Conservation (phyloP, 2,888 invertebrate species). For the Sinotaia quadrata region DNA sequence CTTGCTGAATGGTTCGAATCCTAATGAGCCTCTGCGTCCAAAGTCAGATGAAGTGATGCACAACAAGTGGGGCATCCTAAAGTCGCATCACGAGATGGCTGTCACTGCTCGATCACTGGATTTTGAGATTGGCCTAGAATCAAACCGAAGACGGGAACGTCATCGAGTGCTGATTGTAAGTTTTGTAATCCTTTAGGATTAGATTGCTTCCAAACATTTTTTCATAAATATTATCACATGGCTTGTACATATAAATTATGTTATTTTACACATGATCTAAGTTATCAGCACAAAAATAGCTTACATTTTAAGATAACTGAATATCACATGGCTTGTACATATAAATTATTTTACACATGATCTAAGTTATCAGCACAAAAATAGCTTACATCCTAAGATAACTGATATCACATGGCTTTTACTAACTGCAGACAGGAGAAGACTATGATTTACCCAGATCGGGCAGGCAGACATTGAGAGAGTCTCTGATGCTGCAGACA, state of each 20-base stretch:
- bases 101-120: slow-evolving; percentile 45
- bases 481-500: slow-evolving; percentile 56
- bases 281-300: not conserved
- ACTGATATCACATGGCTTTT: too few relatives aligned
- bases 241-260: not conserved
- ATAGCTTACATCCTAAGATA: too few relatives aligned
- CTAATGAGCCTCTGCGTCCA: slow-evolving; percentile 64
- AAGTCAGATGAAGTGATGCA: slow-evolving; percentile 54
- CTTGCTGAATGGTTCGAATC: slow-evolving; percentile 59
- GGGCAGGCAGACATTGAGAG: slow-evolving; percentile 54
- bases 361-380: too few relatives aligned
- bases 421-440: slow-evolving; percentile 50
- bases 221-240: not conserved
- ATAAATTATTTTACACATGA: too few relatives aligned
- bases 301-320: too few relatives aligned
- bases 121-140: slow-evolving; percentile 56
- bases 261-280: not conserved
- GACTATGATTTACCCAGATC: slow-evolving; percentile 51
- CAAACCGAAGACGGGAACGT: slow-evolving; percentile 46
- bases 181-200: not conserved
- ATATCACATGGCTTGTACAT: too few relatives aligned
- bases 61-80: slow-evolving; percentile 64
- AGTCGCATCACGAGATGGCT: slow-evolving; percentile 40
- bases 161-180: slow-evolving; percentile 58
- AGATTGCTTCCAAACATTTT: not conserved